Base-by-base conservation (phyloP, 2,113 vertebrate genomes). In the Tragulus kanchil region DNA sequence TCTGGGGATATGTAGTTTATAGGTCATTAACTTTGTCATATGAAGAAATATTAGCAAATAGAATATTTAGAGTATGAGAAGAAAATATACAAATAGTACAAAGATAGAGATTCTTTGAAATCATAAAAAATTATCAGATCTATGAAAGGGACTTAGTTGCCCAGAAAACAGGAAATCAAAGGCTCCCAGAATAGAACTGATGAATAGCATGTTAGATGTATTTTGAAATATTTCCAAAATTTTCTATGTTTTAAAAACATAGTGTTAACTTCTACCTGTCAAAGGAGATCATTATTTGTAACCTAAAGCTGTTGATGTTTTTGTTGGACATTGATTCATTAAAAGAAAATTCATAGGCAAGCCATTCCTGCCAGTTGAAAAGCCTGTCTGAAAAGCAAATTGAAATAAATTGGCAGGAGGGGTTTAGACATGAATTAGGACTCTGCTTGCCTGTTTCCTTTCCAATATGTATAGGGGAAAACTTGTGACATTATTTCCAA, bases 341-440 rank as follows among this genome's bases (percentile, higher is more conserved):
- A 95, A 95, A 86, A 97, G 56, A 91, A 97, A 79, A 85, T 92
- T 89, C 62, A 61, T 48, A 97, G 75, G 10, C 4, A 45, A 96
- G 25, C 4, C 75, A 36, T 89, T 97, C 52, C 10, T 69, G 64
- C 50, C 36, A 78, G 58, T 85, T 79, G 36, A 36, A 36, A 36
- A 36, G 36, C 36, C 36, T 36, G 64, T 87, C 62, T 56, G 52
- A 28, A 83, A 93, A 94, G 17, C 56, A 91, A 73, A 69, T 78
- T 28, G 50, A 95, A 95, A 79, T 87, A 81, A 83, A 71, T 75
- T 67, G 77, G 8, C 42, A 36, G 59, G 45, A 89, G 48, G 21
- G 36, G 1, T 62, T 67, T 64, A 69, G 48, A n/a, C 13, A 65
- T 36, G 83, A 96, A 73, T n/a, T 11, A 97, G 58, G 62, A 59